Percentiles rank a stretch among this genome's conserved stretches.
phyloP scores from a whole-genome alignment of 2,113 vertebrate species.

The Rhynchomys soricoides region DNA sequence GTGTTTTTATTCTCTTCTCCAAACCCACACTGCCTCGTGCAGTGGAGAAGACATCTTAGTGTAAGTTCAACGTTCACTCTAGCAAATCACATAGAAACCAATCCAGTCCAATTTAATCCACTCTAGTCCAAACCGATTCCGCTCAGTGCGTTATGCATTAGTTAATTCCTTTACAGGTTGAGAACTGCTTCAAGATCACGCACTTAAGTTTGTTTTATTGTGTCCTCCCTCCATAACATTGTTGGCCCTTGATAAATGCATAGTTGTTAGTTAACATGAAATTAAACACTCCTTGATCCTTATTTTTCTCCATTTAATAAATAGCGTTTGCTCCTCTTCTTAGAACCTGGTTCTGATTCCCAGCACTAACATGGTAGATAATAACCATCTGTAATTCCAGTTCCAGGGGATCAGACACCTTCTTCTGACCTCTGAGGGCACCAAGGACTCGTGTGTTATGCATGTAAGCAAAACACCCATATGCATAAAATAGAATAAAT shows the following conservation, averaged over 20 bases:
- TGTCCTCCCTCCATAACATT: not conserved
- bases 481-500: not conserved
- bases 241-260: not conserved
- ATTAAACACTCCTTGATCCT: constrained; percentile 34
- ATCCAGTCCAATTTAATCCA: not conserved
- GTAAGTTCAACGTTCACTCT: not conserved
- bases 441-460: not conserved
- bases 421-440: not conserved
- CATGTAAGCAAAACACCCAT: not conserved
- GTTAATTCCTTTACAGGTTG: not conserved
- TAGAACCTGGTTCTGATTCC: not conserved
- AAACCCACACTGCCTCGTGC: not conserved
- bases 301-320: constrained; percentile 18
- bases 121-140: not conserved
- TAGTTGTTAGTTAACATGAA: not conserved
- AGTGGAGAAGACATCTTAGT: not conserved
- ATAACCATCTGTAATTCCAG: not conserved
- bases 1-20: constrained; percentile 12
- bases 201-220: not conserved
- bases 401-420: not conserved
- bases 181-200: not conserved
- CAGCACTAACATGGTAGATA: not conserved
- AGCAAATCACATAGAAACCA: not conserved
- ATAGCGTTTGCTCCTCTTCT: not conserved
- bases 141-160: not conserved